Evolutionary conservation across 2,888 invertebrate genomes (phyloP), one percentile per base, ranked within the genome.

Genomic region (Hemithea aestivaria): DNA sequence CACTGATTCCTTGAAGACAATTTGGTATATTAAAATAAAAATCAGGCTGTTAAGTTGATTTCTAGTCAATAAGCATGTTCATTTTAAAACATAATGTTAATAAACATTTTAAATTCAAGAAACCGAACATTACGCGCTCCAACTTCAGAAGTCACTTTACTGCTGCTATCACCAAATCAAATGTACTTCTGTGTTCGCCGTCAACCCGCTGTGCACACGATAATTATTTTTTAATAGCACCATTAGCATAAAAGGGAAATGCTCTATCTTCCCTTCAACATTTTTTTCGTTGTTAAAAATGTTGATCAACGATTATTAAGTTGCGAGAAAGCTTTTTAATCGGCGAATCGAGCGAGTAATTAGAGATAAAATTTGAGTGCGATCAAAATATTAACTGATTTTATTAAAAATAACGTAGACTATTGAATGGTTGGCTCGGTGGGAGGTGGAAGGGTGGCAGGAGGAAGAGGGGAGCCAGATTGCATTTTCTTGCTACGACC

Each of bases 401-500:
- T 71, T 59, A 69, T 73, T 80, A 72, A 75, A 77, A 76, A 65
- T 69, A 63, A 62, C 61, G 54, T 56, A 41, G 53, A 73, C 79
- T 66, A 76, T 79, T 76, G 79, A 64, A 69, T 57, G 51, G 53
- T 48, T 47, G 37, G 45, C 40, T 44, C 53, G 49, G 48, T 45
- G 56, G 44, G 48, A 58, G 39, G 53, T 36, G 51, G 53, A 34
- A 38, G 54, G 53, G 51, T 45, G 46, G 35, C 35, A 45, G 41
- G 37, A 27, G 48, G 35, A 31, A 35, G 41, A 40, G 32, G 53
- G 58, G 55, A 62, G 67, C 36, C 72, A 77, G 79, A 84, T 83
- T 83, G 81, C 80, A 82, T 81, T 83, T 79, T 74, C 82, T 79
- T 79, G 76, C 78, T 74, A 68, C 70, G 73, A 70, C 63, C 62